Evolutionary conservation across 2,113 vertebrate species (phyloP), one percentile per base, ranked within the genome.

Genomic region (Toxotes jaculatrix): DNA sequence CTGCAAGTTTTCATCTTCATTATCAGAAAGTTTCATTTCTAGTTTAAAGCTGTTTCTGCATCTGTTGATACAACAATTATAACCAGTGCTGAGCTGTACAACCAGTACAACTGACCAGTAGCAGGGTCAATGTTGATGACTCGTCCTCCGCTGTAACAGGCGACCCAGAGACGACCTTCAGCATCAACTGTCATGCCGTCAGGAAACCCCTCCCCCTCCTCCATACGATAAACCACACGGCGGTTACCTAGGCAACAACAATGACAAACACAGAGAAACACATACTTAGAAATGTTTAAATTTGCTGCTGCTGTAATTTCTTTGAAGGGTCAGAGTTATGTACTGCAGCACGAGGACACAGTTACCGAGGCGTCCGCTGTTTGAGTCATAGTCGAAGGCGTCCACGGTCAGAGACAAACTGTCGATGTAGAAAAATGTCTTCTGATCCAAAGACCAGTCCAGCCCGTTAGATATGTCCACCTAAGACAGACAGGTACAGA

Each of bases 401-500:
- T 98, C 97, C 61, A 99, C 95, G 0, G 86, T 95, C 88, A 93
- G 96, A 32, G 95, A 93, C 86, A 99, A 89, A 90, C 97, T 98
- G 90, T 99, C 98, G 0, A 99, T 97, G 91, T 99, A 99, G 88
- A 97, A 99, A 88, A 99, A 96, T 7, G 89, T 96, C 75, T 69
- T 96, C 83, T 96, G 95, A 87, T 99, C 98, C 75, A 95, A 84
- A 0, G 98, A 99, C 98, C 98, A 99, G 75, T 98, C 98, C 91
- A 99, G 80, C 17, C 98, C 98, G 0, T 99, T 99, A 27, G 98
- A 99, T 84, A 99, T 95, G 93, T 97, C 95, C 93, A 99, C 97
- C 88, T 96, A 93, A 65, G 32, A 14, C 27, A 78, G 56, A 81
- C 78, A 76, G 59, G 42, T 19, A 61, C 7, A 69, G 17, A 72